These are phyloP conservation scores for Illadopsis cleaveri DNA, from an alignment of 2,113 vertebrate species.

Conservation along the genomic window DNA sequence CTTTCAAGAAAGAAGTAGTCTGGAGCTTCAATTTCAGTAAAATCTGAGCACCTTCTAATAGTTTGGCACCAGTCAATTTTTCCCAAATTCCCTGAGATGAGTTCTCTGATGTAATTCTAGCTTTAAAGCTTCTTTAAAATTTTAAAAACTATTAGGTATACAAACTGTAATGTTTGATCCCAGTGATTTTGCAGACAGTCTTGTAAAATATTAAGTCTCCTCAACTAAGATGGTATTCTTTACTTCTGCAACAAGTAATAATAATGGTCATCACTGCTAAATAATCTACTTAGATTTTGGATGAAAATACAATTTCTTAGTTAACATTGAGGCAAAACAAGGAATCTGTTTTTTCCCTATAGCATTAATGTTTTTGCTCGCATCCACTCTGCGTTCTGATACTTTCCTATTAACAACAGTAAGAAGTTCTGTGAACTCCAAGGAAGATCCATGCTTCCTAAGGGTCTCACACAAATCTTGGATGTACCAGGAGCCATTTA, in stretches of 20 bases:
- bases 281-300: slow-evolving; percentile 70
- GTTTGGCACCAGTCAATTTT: neutral
- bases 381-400: slow-evolving; percentile 80
- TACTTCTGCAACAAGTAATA: neutral
- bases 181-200: neutral
- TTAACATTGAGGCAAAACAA: slow-evolving; percentile 96
- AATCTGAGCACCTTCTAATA: neutral
- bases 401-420: slow-evolving; percentile 94
- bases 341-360: slow-evolving; percentile 96
- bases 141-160: neutral
- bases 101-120: neutral
- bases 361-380: slow-evolving; percentile 56
- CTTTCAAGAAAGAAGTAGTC: neutral
- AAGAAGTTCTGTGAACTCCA: slow-evolving; percentile 93
- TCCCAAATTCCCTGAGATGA: slow-evolving; percentile 52
- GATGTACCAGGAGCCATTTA: slow-evolving; percentile 94
- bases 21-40: neutral
- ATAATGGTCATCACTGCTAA: neutral
- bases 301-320: slow-evolving; percentile 90
- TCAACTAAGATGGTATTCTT: neutral
- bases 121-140: neutral
- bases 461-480: slow-evolving; percentile 81
- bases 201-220: neutral
- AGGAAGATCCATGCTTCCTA: slow-evolving; percentile 67
- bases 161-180: neutral